A percentile compares a stretch with the other conserved stretches of the same genome.
phyloP scores from a whole-genome alignment of 2,888 invertebrate genomes.

The Phengaris alcon region DNA sequence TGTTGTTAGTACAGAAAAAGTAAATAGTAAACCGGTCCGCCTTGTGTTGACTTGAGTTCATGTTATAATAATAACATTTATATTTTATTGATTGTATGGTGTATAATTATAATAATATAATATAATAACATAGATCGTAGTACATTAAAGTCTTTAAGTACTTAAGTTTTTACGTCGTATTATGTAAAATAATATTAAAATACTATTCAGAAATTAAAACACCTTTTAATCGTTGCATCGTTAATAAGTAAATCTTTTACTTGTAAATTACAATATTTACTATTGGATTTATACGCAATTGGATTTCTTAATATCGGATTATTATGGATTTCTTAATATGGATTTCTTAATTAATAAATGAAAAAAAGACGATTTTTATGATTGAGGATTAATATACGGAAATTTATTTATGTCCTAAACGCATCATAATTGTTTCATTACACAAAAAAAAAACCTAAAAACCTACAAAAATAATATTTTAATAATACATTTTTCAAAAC shows the following conservation, averaged over 20 bases:
- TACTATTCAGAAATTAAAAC: background rate
- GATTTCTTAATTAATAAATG: background rate
- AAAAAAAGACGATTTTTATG: background rate
- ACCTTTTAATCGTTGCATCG: background rate
- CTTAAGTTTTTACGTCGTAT: constrained; percentile 12
- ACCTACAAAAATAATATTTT: no score
- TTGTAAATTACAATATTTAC: background rate
- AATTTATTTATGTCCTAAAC: background rate
- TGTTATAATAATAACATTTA: background rate
- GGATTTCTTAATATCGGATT: background rate
- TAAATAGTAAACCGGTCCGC: constrained; percentile 17
- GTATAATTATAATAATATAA: background rate
- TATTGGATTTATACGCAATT: background rate
- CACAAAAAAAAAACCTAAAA: no score
- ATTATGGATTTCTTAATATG: background rate
- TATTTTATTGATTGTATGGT: background rate
- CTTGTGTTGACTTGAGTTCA: background rate
- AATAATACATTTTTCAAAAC: no score
- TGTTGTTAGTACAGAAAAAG: background rate
- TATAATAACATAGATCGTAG: background rate
- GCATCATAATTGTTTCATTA: no score
- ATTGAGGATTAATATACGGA: background rate
- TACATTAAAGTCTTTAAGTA: background rate
- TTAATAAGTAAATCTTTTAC: background rate
- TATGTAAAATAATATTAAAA: background rate